Conservation (phyloP, 2,797 vertebrate genomes). For the Pangasius larnaudii region DNA sequence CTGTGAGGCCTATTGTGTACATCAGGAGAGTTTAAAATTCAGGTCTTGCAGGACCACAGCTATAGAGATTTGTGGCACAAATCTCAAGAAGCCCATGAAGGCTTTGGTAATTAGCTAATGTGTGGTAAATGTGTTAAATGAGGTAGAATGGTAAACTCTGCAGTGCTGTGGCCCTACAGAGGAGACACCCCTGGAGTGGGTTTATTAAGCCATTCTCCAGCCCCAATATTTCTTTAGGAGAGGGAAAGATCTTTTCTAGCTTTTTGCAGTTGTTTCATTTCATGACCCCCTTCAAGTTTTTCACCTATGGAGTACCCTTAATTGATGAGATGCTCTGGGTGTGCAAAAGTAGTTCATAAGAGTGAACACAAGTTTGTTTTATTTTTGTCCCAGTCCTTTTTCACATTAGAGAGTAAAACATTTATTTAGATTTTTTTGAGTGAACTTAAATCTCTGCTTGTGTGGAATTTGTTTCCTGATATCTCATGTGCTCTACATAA, state of each 20-base stretch:
- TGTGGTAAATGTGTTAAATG: conserved; percentile 24
- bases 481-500: neutral
- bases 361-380: neutral
- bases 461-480: neutral
- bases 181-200: neutral
- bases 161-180: neutral
- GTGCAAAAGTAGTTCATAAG: conserved; percentile 21
- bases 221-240: neutral
- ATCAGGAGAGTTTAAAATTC: conserved; percentile 1
- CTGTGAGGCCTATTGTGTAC: neutral
- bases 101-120: conserved; percentile 16
- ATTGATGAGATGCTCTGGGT: conserved; percentile 1
- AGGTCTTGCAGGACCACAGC: neutral
- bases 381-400: neutral
- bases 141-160: conserved; percentile 3
- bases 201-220: neutral
- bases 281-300: neutral
- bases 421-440: neutral
- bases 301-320: neutral
- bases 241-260: neutral
- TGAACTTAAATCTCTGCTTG: neutral
- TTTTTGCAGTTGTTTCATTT: neutral
- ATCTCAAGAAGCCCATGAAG: neutral
- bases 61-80: neutral
- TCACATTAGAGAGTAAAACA: neutral